A percentile compares a stretch with the other conserved stretches of the same genome.
Conservation (phyloP, 1,140 invertebrate species). For the Eupeodes corollae region DNA sequence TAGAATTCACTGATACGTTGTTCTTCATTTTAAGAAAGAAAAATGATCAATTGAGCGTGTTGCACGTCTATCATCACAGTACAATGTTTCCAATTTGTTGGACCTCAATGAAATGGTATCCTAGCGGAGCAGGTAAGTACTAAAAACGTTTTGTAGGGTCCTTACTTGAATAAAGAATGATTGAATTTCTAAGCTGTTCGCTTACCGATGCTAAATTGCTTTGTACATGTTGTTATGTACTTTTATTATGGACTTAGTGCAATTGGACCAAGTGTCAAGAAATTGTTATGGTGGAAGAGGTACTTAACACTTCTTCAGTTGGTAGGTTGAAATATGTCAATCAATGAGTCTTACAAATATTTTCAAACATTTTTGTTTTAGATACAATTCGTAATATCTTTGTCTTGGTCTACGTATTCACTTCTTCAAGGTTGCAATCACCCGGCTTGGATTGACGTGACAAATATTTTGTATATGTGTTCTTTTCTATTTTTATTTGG, state of each 20-base stretch:
- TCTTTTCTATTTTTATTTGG: no score
- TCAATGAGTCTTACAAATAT: no score
- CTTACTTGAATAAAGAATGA: not conserved
- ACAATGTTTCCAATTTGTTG: slow-evolving; percentile 90
- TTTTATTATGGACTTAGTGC: slow-evolving; percentile 79
- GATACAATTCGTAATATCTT: no score
- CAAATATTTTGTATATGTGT: no score
- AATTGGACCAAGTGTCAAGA: slow-evolving; percentile 62
- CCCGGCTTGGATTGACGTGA: no score
- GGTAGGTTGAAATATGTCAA: slow-evolving; percentile 33
- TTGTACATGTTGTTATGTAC: slow-evolving; percentile 89
- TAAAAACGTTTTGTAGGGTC: not conserved
- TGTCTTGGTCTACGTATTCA: no score
- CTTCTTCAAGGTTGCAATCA: no score
- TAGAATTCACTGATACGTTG: slow-evolving; percentile 88
- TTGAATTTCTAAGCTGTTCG: slow-evolving; percentile 56
- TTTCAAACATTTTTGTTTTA: no score
- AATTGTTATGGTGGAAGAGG: slow-evolving; percentile 90
- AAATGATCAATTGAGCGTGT: slow-evolving; percentile 73
- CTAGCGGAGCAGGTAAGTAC: slow-evolving; percentile 79
- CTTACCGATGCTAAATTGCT: slow-evolving; percentile 81
- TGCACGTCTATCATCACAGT: slow-evolving; percentile 86
- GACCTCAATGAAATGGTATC: slow-evolving; percentile 94
- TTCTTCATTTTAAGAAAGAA: slow-evolving; percentile 87
- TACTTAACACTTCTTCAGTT: slow-evolving; percentile 79